A percentile compares a stretch with the other conserved stretches of the same genome.
Evolutionary conservation across 2,888 invertebrate genomes (phyloP).

Genomic region (Lochmaea capreae): DNA sequence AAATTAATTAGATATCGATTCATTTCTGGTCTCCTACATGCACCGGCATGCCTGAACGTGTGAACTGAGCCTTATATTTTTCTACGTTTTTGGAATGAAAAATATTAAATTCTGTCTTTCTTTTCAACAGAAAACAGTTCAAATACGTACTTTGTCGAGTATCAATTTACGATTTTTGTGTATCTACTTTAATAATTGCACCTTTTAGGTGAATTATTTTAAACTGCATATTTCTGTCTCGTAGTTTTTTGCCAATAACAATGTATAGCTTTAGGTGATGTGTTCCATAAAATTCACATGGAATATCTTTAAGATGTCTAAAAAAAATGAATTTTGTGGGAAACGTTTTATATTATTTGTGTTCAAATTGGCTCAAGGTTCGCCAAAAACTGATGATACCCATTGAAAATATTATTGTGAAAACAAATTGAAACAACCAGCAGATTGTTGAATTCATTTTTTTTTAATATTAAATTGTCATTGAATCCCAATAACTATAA

Average conservation of each 20-base stretch:
- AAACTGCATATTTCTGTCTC: slow-evolving; percentile 4
- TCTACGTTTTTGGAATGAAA: too few relatives aligned
- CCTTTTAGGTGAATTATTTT: neutral
- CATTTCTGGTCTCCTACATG: too few relatives aligned
- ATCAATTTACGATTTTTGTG: too few relatives aligned
- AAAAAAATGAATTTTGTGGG: slow-evolving; percentile 45
- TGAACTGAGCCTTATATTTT: too few relatives aligned
- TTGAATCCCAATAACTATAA: neutral
- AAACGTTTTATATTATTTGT: slow-evolving; percentile 50
- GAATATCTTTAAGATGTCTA: slow-evolving; percentile 30
- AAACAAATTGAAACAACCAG: slow-evolving; percentile 35
- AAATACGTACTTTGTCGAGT: too few relatives aligned
- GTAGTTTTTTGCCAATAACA: slow-evolving; percentile 44
- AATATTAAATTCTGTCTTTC: too few relatives aligned
- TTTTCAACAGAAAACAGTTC: too few relatives aligned
- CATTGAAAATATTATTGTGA: slow-evolving; percentile 35
- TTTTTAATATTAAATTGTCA: neutral
- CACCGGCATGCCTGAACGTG: too few relatives aligned
- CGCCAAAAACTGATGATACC: slow-evolving; percentile 44
- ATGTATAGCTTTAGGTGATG: slow-evolving; percentile 49
- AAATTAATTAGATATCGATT: too few relatives aligned
- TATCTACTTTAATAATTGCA: too few relatives aligned
- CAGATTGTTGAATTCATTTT: slow-evolving; percentile 1
- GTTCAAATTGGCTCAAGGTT: slow-evolving; percentile 56
- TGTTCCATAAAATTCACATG: slow-evolving; percentile 49